Evolutionary conservation across 2,113 vertebrate species (phyloP), one percentile per base, ranked within the genome.

Genomic region (Lepisosteus osseus): DNA sequence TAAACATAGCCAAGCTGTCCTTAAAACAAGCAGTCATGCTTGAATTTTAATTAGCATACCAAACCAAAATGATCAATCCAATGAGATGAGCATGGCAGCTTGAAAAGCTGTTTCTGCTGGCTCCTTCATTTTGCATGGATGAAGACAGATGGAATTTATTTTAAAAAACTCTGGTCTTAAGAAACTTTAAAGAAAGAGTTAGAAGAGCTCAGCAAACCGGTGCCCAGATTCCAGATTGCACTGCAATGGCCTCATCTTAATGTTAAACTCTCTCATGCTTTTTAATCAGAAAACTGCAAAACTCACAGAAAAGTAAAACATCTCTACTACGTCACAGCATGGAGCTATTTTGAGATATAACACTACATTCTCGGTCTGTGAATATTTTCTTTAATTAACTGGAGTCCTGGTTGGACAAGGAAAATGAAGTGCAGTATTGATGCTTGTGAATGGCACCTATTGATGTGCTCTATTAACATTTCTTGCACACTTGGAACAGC

Each of bases 81-180:
- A 29, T 29, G 29, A 29, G 29, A 29, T 29, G 29, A 29, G 29
- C 29, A 29, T 1, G 29, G 29, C 29, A 65, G 44, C 62, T 42
- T 29, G 9, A 9, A 9, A 8, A 41, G n/a, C 61, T n/a, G 1
- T 5, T 61, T 61, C 57, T 41, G 17, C 3, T 41, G 40, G 14
- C 2, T 65, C 5, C 3, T 65, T 6, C 13, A 2, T 43, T 12
- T 42, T 41, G 41, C 7, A 65, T 41, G 29, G 6, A 65, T 42
- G 1, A 13, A 12, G 44, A 3, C 62, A 43, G 9, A 3, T 65
- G 62, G 7, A 65, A 65, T 43, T 8, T 42, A 42, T 4, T 13
- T 13, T 65, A 77, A 75, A 74, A 80, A 65, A 29, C 40, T 61
- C 47, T 59, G 62, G 65, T 72, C 75, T 67, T 65, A 44, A 47